Percentiles rank a stretch among this genome's conserved stretches.
Evolutionary conservation across 2,113 vertebrate genomes (phyloP).

Genomic region (Eudyptes chrysolophus): DNA sequence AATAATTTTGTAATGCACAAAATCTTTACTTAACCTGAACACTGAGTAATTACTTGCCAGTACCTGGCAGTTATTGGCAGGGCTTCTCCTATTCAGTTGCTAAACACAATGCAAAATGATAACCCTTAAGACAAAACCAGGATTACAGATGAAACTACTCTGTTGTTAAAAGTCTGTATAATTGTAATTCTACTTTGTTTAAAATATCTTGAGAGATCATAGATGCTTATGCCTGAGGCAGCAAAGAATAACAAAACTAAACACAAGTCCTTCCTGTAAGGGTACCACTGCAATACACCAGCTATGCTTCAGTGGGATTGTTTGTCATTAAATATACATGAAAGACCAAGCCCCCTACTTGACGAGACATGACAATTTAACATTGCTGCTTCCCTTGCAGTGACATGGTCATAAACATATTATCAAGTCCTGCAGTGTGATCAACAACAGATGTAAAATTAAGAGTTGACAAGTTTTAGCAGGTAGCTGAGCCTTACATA

Average conservation of each 20-base stretch:
- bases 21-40: background rate
- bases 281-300: conserved; percentile 32
- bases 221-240: conserved; percentile 62
- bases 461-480: conserved; percentile 70
- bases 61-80: background rate
- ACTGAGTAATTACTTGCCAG: background rate
- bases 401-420: conserved; percentile 64
- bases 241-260: conserved; percentile 43
- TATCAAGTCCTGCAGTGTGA: conserved; percentile 57
- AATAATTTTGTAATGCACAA: background rate
- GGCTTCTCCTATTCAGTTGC: background rate
- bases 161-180: conserved; percentile 36
- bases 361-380: conserved; percentile 63
- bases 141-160: conserved; percentile 3
- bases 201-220: conserved; percentile 49
- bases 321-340: conserved; percentile 75
- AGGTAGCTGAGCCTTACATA: conserved; percentile 56
- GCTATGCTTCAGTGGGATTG: conserved; percentile 51
- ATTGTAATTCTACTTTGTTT: conserved; percentile 55
- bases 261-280: background rate
- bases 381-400: conserved; percentile 40
- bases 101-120: conserved; percentile 38
- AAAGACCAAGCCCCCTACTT: conserved; percentile 56
- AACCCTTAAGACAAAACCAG: conserved; percentile 4
- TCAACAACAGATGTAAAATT: conserved; percentile 72